Evolutionary conservation across 2,113 vertebrate species (phyloP).

Genomic region (Origma solitaria): DNA sequence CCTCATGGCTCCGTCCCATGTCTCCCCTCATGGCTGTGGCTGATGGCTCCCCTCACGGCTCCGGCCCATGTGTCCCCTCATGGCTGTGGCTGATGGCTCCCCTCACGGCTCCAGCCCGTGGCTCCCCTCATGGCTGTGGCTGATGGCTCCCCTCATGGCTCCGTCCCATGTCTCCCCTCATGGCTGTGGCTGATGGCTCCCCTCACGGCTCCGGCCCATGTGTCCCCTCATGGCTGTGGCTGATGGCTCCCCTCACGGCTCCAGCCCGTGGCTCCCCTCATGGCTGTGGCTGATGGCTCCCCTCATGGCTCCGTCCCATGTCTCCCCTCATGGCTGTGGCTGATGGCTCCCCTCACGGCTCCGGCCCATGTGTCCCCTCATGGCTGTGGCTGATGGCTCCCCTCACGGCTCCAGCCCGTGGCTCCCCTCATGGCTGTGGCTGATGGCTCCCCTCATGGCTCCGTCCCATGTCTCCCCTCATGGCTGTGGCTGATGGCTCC

Average conservation of each 20-base stretch:
- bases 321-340: rapidly evolving
- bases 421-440: rapidly evolving
- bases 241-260: neutral
- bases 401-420: neutral
- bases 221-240: neutral
- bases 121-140: rapidly evolving
- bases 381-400: rapidly evolving
- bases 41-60: rapidly evolving
- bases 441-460: rapidly evolving
- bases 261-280: neutral
- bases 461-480: neutral
- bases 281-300: rapidly evolving
- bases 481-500: rapidly evolving
- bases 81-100: rapidly evolving
- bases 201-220: rapidly evolving
- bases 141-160: rapidly evolving
- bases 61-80: rapidly evolving
- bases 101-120: neutral
- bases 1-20: rapidly evolving
- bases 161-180: neutral
- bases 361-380: rapidly evolving
- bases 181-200: rapidly evolving
- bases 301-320: rapidly evolving
- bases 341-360: rapidly evolving
- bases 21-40: rapidly evolving